Percentiles rank a stretch among this genome's conserved stretches.
phyloP scores from a whole-genome alignment of 2,888 invertebrate species.

The Lithosia quadra region DNA sequence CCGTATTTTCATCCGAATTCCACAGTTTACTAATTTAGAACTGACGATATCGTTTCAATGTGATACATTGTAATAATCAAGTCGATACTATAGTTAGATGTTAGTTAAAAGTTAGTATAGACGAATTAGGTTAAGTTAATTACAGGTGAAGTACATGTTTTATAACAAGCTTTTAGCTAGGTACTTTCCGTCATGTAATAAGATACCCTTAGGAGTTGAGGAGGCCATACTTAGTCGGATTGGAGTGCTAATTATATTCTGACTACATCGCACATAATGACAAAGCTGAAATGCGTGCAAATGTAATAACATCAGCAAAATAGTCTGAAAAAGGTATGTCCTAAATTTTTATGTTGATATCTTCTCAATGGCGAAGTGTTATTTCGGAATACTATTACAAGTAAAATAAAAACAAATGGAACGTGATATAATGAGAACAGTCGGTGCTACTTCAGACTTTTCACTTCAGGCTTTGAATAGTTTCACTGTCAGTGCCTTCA shows the following conservation, averaged over 20 bases:
- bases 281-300: slow-evolving; percentile 14
- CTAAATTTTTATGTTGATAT: slow-evolving; percentile 48
- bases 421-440: slow-evolving; percentile 54
- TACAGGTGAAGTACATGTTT: background rate
- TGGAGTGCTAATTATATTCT: slow-evolving; percentile 18
- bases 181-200: background rate
- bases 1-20: too few species aligned
- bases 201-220: background rate
- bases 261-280: slow-evolving; percentile 14
- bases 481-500: too few species aligned
- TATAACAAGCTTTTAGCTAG: background rate
- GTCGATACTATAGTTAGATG: too few species aligned
- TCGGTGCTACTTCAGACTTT: slow-evolving; percentile 45
- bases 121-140: background rate
- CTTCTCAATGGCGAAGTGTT: slow-evolving; percentile 38
- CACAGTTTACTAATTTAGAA: too few species aligned
- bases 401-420: slow-evolving; percentile 53
- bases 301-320: slow-evolving; percentile 27
- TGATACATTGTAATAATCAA: too few species aligned
- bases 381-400: slow-evolving; percentile 50
- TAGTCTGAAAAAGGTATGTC: slow-evolving; percentile 35
- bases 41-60: too few species aligned
- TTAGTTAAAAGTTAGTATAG: background rate
- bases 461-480: too few species aligned
- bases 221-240: slow-evolving; percentile 1